Percentiles rank a stretch among this genome's conserved stretches.
Evolutionary conservation across 2,888 invertebrate species (phyloP).

Genomic region (Lepidonotus clava): DNA sequence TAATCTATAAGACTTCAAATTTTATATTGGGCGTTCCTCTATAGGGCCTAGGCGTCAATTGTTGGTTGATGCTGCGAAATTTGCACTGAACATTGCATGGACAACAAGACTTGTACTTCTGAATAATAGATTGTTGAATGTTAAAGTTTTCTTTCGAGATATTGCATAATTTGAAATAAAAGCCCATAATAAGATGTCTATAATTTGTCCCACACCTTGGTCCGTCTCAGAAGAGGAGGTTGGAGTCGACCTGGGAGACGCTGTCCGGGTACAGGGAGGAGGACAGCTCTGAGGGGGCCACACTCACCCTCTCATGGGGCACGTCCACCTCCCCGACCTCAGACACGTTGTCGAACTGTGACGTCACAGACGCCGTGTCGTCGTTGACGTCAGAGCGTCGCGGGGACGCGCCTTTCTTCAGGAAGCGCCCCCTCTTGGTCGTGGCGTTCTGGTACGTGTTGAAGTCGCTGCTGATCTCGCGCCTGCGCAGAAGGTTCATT

Average conservation of each 20-base stretch:
- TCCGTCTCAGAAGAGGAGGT: conserved; percentile 20
- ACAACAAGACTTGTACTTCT: too few relatives aligned
- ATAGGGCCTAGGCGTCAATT: too few relatives aligned
- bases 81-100: too few relatives aligned
- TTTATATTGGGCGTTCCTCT: too few relatives aligned
- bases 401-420: not conserved
- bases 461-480: not conserved
- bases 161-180: too few relatives aligned
- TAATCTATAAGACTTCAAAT: too few relatives aligned
- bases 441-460: conserved; percentile 32
- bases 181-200: too few relatives aligned
- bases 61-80: too few relatives aligned
- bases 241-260: not conserved
- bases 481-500: conserved; percentile 25
- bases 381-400: not conserved
- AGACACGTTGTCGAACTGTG: conserved; percentile 8
- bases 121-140: too few relatives aligned
- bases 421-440: not conserved
- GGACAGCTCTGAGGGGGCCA: conserved; percentile 23
- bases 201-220: too few relatives aligned
- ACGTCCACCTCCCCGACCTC: not conserved
- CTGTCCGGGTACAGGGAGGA: conserved; percentile 11
- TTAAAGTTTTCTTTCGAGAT: too few relatives aligned
- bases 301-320: not conserved
- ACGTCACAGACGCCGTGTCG: not conserved